These are phyloP conservation scores for Tragelaphus scriptus DNA, from an alignment of 2,113 vertebrate species.

Conservation along the genomic window DNA sequence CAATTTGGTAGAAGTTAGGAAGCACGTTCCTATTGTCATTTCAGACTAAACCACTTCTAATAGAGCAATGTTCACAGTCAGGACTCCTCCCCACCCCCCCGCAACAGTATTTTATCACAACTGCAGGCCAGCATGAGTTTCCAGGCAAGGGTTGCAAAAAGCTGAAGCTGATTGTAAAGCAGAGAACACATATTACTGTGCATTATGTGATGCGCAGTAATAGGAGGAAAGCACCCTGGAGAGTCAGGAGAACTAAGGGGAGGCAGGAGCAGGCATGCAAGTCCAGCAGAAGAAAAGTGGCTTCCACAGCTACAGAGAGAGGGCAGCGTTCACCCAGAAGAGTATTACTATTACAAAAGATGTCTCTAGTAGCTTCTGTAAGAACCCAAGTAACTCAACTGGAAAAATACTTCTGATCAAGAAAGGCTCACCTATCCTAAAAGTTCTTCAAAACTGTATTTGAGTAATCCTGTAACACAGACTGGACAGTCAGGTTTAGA, in stretches of 20 bases:
- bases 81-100: background rate
- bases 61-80: background rate
- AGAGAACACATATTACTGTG: background rate
- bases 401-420: background rate
- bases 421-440: background rate
- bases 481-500: background rate
- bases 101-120: background rate
- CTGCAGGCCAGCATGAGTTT: background rate
- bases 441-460: background rate
- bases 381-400: background rate
- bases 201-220: background rate
- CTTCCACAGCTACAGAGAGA: background rate
- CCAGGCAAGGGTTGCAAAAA: background rate
- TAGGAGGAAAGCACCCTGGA: background rate
- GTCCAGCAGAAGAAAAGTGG: background rate
- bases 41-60: background rate
- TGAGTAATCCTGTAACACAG: background rate
- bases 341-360: background rate
- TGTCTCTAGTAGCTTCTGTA: background rate
- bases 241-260: background rate
- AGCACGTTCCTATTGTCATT: background rate
- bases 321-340: background rate
- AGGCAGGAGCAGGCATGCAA: background rate
- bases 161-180: background rate
- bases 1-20: background rate